Conservation (phyloP, 2,888 invertebrate species). For the Hedya salicella region DNA sequence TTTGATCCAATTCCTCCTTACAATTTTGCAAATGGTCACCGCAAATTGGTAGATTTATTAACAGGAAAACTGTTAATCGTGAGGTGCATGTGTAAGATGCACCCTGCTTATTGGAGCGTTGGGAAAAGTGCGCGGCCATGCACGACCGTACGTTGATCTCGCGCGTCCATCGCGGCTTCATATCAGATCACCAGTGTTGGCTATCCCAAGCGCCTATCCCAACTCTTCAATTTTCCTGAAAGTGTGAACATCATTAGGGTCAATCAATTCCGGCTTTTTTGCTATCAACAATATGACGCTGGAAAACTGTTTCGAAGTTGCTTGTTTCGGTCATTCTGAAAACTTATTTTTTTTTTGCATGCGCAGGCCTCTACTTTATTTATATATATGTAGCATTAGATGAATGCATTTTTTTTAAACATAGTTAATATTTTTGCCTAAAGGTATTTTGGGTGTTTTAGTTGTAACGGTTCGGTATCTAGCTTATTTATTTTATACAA, state of each 20-base stretch:
- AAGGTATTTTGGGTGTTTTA: no score
- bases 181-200: slow-evolving; percentile 6
- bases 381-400: no score
- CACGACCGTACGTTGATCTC: slow-evolving; percentile 69
- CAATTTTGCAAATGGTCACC: background rate
- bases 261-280: no score
- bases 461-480: no score
- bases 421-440: no score
- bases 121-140: slow-evolving; percentile 75
- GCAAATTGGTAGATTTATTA: slow-evolving; percentile 14
- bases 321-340: no score
- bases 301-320: no score
- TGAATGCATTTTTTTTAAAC: no score
- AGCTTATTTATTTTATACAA: no score
- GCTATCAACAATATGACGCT: no score
- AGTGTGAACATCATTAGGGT: slow-evolving; percentile 7
- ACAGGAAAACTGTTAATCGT: slow-evolving; percentile 34
- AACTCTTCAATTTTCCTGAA: slow-evolving; percentile 1
- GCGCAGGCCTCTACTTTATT: no score
- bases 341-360: no score
- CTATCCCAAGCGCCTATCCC: background rate
- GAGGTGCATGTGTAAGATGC: slow-evolving; percentile 54
- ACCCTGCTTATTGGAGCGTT: slow-evolving; percentile 69
- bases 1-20: background rate
- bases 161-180: slow-evolving; percentile 19